Evolutionary conservation across 1,140 invertebrate species (phyloP).

Genomic region (Panagrolaimus sp.): DNA sequence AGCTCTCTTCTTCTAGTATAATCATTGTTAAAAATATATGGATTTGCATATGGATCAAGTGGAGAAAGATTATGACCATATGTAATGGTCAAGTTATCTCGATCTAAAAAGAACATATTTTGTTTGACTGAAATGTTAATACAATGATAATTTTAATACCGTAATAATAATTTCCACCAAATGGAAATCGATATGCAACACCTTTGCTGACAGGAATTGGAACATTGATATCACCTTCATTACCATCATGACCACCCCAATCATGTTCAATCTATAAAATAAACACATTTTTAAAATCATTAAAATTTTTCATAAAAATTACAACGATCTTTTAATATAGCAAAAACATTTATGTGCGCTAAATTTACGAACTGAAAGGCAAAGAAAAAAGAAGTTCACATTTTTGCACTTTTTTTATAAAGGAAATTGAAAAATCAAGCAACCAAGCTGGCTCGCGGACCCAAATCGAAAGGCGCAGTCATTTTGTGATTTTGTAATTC

Average conservation of each 20-base stretch:
- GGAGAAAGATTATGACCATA: constrained; percentile 37
- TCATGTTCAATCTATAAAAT: constrained; percentile 33
- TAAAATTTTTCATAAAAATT: too few relatives aligned
- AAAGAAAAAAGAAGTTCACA: too few relatives aligned
- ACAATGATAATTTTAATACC: constrained; percentile 20
- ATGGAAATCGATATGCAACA: constrained; percentile 35
- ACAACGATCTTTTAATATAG: too few relatives aligned
- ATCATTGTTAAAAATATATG: constrained; percentile 22
- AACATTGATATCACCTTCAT: constrained; percentile 35
- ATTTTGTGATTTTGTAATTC: too few relatives aligned
- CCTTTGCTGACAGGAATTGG: constrained; percentile 33
- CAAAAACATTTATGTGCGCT: too few relatives aligned
- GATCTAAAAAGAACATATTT: constrained; percentile 19
- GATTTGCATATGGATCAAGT: constrained; percentile 28
- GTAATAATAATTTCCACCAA: constrained; percentile 39
- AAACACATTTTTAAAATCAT: too few relatives aligned
- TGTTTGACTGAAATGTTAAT: too few relatives aligned
- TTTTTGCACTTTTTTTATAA: too few relatives aligned
- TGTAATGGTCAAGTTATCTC: constrained; percentile 30
- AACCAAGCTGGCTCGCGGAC: too few relatives aligned
- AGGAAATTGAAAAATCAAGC: too few relatives aligned
- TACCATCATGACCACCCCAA: constrained; percentile 30
- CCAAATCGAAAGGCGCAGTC: too few relatives aligned
- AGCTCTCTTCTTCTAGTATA: constrained; percentile 15
- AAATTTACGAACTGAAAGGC: too few relatives aligned